Evolutionary conservation across 2,113 vertebrate genomes (phyloP), one percentile per base, ranked within the genome.

Genomic region (Canis aureus): DNA sequence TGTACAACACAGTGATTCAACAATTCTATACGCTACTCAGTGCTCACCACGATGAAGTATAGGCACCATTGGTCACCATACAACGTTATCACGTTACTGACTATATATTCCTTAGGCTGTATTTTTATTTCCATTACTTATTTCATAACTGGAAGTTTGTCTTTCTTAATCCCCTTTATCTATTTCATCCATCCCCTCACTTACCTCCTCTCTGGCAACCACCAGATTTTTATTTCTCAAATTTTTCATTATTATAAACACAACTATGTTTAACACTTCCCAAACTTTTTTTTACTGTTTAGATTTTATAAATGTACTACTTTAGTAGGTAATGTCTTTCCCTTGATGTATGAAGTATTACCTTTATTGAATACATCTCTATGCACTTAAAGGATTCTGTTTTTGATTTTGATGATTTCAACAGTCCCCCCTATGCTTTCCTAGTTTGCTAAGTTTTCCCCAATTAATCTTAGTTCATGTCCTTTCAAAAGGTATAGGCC

Each of bases 231-330:
- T 89, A 69, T 29, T 78, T 43, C 29, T 96, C 38, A 85, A 74
- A 94, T 64, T 90, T 89, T 82, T 97, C n/a, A 92, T 11, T 67
- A 60, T 80, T 85, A 74, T 6, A 93, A 97, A 88, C 43, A 74
- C 13, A 22, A 15, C n/a, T 74, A 55, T 53, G 11, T 80, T 95
- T 89, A 74, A 81, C 51, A 95, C 62, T 84, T 79, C 35, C 69
- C 73, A 91, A 69, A 86, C 20, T 49, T 57, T 3, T 3, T 84
- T 57, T 53, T 43, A 78, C 6, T 51, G 16, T 82, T 85, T 81
- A 62, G 11, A 51, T 43, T 69, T 62, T 64, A 2, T 43, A 43
- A 94, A 81, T 38, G 16, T 57, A 86, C 59, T 38, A 87, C 29
- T 82, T 92, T 20, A 92, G 66, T 16, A 87, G 25, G 19, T 78